Evolutionary conservation across 2,888 invertebrate species (phyloP), one percentile per base, ranked within the genome.

Genomic region (Tenthredo mesomela): DNA sequence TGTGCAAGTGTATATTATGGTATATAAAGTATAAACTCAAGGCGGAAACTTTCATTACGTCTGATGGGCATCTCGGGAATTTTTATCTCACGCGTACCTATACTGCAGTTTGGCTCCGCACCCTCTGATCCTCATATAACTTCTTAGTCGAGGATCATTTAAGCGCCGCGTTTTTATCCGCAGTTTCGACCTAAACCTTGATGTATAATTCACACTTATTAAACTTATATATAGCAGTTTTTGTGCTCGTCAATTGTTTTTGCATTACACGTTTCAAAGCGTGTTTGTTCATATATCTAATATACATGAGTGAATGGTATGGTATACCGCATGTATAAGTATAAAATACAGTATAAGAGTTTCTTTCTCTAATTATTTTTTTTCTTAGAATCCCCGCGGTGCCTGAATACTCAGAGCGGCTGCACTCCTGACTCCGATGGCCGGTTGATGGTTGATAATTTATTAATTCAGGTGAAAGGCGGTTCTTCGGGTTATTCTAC

Each of bases 381-480:
- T 80, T 80, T 25, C 40, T 40, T 61, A n/a, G n/a, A 54, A 37
- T 61, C n/a, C 61, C 80, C 80, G 61, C 40, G n/a, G 80, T 37
- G 80, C 15, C 7, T n/a, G 75, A 10, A 29, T 47, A 21, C 75
- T 25, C 43, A 1, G n/a, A 21, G 43, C 5, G 43, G 40, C 10
- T 37, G 40, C n/a, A 71, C 37, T 33, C 3, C 10, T 80, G 80
- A 58, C 58, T 9, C 80, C 80, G 80, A 80, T 61, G 80, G 40
- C 15, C 80, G 80, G 33, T 80, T 80, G 80, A 80, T 80, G 80
- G 40, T 61, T 80, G 80, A 80, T 80, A 80, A 80, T 80, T 80
- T 80, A 80, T 80, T 80, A 80, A 80, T 80, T 80, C 80, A 80
- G 80, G 80, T 80, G 80, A 80, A 80, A 80, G 80, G 80, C 61